Evolutionary conservation across 2,888 invertebrate genomes (phyloP).

Genomic region (Allacma fusca): DNA sequence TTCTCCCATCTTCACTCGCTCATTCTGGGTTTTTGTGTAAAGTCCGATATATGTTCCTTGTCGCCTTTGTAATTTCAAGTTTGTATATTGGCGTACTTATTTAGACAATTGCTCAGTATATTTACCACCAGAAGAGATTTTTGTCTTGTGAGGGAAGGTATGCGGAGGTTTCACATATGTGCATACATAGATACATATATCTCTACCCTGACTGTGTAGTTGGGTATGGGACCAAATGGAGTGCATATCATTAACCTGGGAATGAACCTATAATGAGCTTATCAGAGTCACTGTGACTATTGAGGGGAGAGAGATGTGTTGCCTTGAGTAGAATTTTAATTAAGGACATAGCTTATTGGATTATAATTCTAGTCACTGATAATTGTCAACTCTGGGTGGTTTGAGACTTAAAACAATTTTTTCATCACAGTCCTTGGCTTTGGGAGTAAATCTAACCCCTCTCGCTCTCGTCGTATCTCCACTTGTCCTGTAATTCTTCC

Average conservation of each 20-base stretch:
- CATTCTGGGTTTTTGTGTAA: neutral
- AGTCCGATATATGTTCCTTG: neutral
- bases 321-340: slow-evolving; percentile 60
- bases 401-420: slow-evolving; percentile 55
- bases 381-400: slow-evolving; percentile 62
- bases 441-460: neutral
- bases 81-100: too few relatives aligned
- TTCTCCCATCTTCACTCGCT: neutral
- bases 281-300: slow-evolving; percentile 56
- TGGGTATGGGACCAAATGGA: neutral
- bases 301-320: neutral
- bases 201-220: too few relatives aligned
- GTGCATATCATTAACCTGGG: slow-evolving; percentile 20
- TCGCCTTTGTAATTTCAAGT: too few relatives aligned
- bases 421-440: slow-evolving; percentile 24
- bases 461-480: neutral
- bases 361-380: slow-evolving; percentile 56
- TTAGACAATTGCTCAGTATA: too few relatives aligned
- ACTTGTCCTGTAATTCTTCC: neutral
- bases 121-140: too few relatives aligned
- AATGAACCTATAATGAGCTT: slow-evolving; percentile 57
- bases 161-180: too few relatives aligned
- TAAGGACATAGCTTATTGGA: slow-evolving; percentile 41
- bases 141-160: too few relatives aligned
- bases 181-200: too few relatives aligned